phyloP scores from a whole-genome alignment of 2,797 vertebrate genomes.

The Lates japonicus region DNA sequence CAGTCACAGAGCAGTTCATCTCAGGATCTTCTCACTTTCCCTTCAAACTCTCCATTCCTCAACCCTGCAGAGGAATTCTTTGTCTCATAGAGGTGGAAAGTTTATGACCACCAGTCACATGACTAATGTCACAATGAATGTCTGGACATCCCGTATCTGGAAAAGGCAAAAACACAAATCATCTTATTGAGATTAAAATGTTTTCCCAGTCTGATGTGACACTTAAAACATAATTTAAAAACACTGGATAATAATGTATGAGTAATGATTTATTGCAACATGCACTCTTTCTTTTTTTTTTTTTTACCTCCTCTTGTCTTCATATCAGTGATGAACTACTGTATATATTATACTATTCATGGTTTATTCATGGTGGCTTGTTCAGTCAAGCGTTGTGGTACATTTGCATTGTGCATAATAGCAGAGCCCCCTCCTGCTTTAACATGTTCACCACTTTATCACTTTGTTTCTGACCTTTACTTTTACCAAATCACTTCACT shows the following conservation, averaged over 20 bases:
- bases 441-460: constrained; percentile 12
- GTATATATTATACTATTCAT: background rate
- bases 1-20: background rate
- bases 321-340: background rate
- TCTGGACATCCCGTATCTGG: too few relatives aligned
- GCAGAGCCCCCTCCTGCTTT: constrained; percentile 15
- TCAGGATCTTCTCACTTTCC: background rate
- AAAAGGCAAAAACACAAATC: too few relatives aligned
- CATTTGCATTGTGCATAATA: background rate
- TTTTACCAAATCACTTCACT: constrained; percentile 37
- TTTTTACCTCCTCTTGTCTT: background rate
- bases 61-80: background rate
- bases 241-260: too few relatives aligned
- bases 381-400: background rate
- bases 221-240: too few relatives aligned
- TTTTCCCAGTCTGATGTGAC: too few relatives aligned
- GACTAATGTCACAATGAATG: background rate
- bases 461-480: constrained; percentile 19
- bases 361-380: background rate
- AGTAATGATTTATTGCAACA: background rate
- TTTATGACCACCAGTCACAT: background rate
- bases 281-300: background rate
- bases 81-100: background rate
- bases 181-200: too few relatives aligned
- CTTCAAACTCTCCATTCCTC: background rate